phyloP scores from a whole-genome alignment of 2,797 vertebrate genomes.

The Sebastes cheni region DNA sequence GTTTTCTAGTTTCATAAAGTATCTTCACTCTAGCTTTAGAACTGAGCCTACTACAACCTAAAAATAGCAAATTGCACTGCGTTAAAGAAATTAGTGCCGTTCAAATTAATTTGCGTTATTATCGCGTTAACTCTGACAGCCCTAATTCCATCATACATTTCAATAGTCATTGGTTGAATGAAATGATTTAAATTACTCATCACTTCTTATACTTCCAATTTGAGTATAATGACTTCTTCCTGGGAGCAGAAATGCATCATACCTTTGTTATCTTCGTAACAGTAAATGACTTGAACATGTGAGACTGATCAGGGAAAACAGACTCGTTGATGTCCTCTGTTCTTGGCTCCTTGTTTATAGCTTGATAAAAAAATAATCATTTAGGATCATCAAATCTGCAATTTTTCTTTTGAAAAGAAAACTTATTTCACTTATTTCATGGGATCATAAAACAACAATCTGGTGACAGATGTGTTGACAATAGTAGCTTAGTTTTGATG shows the following conservation, averaged over 20 bases:
- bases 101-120: no score
- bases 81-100: no score
- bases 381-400: background rate
- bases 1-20: no score
- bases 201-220: background rate
- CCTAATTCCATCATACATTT: no score
- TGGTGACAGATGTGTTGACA: background rate
- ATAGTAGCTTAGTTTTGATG: background rate
- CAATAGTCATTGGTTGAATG: background rate
- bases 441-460: background rate
- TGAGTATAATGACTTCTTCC: background rate
- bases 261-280: background rate
- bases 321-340: background rate
- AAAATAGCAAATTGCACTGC: no score
- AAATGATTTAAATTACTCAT: background rate
- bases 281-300: constrained; percentile 1
- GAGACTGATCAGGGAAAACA: background rate
- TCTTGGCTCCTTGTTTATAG: background rate
- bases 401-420: background rate
- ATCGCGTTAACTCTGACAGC: no score
- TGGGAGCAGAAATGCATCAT: constrained; percentile 2
- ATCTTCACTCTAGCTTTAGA: no score
- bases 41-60: no score
- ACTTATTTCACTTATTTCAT: no score
- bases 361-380: background rate